Percentiles rank a stretch among this genome's conserved stretches.
Evolutionary conservation across 64 coral and sea anemone species (phyloP).

Genomic region (Orbicella faveolata): DNA sequence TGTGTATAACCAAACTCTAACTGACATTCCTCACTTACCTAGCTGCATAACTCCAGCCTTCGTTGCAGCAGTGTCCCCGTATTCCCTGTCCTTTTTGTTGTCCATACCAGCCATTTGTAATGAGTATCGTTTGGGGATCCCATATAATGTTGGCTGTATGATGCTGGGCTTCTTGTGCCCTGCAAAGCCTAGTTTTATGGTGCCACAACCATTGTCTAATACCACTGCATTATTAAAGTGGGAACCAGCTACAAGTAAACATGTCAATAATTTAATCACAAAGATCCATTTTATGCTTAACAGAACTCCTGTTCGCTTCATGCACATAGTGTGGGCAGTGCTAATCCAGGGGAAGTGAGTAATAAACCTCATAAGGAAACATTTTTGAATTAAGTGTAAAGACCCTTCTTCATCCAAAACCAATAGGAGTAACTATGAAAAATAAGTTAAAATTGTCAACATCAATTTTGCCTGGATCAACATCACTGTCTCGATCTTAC

Average conservation of each 20-base stretch:
- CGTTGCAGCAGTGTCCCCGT: constrained; percentile 57
- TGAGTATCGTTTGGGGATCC: constrained; percentile 85
- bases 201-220: constrained; percentile 88
- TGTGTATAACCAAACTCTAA: too few species aligned
- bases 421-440: too few species aligned
- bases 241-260: constrained; percentile 65
- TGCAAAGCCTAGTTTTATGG: constrained; percentile 85
- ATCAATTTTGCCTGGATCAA: too few species aligned
- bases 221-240: constrained; percentile 82
- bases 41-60: constrained; percentile 93
- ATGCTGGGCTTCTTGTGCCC: constrained; percentile 63
- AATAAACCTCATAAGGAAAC: too few species aligned
- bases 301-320: too few species aligned
- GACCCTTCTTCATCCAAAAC: too few species aligned
- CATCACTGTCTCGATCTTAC: too few species aligned
- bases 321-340: too few species aligned
- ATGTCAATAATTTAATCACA: neutral
- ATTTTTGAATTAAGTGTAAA: too few species aligned
- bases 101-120: constrained; percentile 89
- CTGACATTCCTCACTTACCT: constrained; percentile 43
- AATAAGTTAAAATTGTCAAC: too few species aligned
- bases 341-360: too few species aligned
- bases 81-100: constrained; percentile 52
- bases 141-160: constrained; percentile 72
- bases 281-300: neutral